These are phyloP conservation scores for Lycorma delicatula DNA, from an alignment of 1,140 invertebrate species.

Conservation along the genomic window DNA sequence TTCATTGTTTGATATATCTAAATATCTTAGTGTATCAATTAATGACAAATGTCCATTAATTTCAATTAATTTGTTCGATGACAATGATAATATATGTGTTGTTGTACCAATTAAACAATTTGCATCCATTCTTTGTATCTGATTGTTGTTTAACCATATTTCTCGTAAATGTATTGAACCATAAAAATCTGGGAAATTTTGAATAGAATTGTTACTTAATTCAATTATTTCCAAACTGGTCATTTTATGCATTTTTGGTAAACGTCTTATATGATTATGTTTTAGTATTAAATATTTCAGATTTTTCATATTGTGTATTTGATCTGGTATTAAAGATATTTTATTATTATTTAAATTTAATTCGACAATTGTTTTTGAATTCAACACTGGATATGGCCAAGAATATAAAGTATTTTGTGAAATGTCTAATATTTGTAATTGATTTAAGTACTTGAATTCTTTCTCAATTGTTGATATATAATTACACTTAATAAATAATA, in stretches of 20 bases:
- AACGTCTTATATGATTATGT: not conserved
- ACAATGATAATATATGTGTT: not conserved
- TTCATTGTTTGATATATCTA: not conserved
- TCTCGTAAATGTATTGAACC: not conserved
- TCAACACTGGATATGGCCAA: not conserved
- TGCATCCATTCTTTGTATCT: not conserved
- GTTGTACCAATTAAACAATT: not conserved
- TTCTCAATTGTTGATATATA: not conserved
- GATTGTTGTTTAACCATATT: not conserved
- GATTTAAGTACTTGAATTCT: not conserved
- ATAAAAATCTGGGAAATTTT: not conserved
- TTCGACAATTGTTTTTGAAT: not conserved
- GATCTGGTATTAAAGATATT: not conserved
- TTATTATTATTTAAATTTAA: not conserved
- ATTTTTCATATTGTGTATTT: not conserved
- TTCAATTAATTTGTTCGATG: not conserved
- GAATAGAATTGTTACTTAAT: not conserved
- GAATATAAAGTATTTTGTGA: not conserved
- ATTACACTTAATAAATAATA: not conserved
- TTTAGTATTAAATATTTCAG: not conserved
- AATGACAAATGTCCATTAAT: not conserved
- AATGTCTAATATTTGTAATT: not conserved
- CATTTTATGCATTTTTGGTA: not conserved
- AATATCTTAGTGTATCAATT: not conserved
- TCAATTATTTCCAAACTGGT: not conserved